Evolutionary conservation across 2,113 vertebrate genomes (phyloP).

Genomic region (Propithecus coquereli): DNA sequence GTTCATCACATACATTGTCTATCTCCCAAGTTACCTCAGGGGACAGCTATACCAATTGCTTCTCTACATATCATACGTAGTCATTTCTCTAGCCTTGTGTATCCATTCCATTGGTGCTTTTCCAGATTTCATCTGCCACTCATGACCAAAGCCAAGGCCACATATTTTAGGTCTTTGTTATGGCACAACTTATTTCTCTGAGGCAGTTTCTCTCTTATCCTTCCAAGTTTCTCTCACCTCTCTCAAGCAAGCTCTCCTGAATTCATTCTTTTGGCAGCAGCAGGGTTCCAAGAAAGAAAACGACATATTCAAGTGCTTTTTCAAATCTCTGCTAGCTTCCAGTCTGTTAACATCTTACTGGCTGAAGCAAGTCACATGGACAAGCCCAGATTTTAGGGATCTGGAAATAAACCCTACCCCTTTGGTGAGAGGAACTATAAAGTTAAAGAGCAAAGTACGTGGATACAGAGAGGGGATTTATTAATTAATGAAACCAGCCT

Average conservation of each 20-base stretch:
- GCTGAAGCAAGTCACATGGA: neutral
- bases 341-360: neutral
- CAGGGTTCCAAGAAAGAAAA: neutral
- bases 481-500: neutral
- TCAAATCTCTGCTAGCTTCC: neutral
- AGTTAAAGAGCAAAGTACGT: neutral
- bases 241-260: neutral
- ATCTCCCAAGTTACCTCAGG: neutral
- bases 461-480: neutral
- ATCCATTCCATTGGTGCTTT: neutral
- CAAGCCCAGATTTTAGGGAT: neutral
- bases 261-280: neutral
- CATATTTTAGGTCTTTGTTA: neutral
- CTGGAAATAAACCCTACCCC: neutral
- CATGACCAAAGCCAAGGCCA: neutral
- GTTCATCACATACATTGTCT: neutral
- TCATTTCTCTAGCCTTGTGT: neutral
- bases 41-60: neutral
- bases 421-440: neutral
- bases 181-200: neutral
- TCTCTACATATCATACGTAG: accelerated
- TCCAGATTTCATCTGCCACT: neutral
- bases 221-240: neutral
- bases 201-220: neutral
- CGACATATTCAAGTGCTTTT: neutral